phyloP scores from a whole-genome alignment of 2,113 vertebrate species.

The Panurus biarmicus region DNA sequence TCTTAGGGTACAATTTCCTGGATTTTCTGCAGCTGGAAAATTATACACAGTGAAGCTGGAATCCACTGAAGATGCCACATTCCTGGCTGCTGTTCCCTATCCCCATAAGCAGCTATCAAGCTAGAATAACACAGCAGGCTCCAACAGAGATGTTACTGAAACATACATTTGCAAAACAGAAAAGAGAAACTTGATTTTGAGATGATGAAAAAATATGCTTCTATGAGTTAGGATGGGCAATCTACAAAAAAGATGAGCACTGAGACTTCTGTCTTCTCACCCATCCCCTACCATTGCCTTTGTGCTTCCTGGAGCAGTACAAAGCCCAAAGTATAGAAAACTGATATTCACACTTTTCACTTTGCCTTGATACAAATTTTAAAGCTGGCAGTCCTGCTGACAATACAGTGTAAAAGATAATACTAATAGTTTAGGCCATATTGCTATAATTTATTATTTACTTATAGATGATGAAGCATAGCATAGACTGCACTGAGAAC shows the following conservation, averaged over 20 bases:
- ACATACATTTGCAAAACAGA: background rate
- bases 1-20: background rate
- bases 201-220: background rate
- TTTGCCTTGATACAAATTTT: background rate
- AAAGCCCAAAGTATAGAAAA: background rate
- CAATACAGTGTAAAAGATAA: background rate
- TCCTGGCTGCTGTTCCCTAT: background rate
- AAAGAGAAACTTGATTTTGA: background rate
- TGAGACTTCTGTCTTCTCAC: background rate
- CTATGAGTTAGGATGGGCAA: background rate
- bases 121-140: background rate
- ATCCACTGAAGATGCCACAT: background rate
- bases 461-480: background rate
- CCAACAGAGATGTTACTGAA: background rate
- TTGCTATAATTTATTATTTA: background rate
- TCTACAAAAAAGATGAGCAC: background rate
- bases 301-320: background rate
- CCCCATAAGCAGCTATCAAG: background rate
- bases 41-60: background rate
- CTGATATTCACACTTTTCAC: background rate
- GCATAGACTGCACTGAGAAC: background rate
- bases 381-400: background rate
- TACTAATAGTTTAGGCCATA: background rate
- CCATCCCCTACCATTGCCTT: background rate
- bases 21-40: conserved; percentile 3